A percentile compares a stretch with the other conserved stretches of the same genome.
Conservation (phyloP, 1,140 invertebrate genomes). For the Grapholita molesta region DNA sequence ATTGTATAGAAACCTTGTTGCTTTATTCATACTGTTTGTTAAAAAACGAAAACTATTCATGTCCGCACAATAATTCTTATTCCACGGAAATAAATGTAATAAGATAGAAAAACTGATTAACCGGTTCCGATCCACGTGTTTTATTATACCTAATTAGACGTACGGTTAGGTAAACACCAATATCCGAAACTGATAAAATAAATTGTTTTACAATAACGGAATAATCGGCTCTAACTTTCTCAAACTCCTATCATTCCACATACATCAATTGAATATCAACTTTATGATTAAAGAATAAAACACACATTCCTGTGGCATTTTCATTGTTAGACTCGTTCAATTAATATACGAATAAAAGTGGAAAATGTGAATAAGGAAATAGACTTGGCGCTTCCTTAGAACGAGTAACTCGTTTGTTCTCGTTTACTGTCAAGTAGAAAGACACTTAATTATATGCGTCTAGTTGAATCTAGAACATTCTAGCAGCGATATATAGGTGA, state of each 20-base stretch:
- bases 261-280: background rate
- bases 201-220: background rate
- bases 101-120: no score
- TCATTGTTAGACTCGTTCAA: background rate
- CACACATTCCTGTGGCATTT: background rate
- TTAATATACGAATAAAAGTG: background rate
- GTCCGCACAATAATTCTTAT: no score
- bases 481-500: no score
- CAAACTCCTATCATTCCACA: background rate
- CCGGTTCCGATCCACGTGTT: no score
- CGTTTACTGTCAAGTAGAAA: background rate
- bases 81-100: no score
- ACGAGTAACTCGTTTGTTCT: background rate
- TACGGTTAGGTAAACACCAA: background rate
- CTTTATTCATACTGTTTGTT: no score
- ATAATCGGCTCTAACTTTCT: background rate
- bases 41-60: no score
- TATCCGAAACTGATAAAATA: background rate
- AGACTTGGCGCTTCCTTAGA: background rate
- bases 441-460: background rate
- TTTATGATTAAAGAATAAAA: background rate
- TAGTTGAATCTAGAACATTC: background rate
- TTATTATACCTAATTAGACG: no score
- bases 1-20: no score
- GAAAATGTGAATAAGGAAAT: background rate